Conservation (phyloP, 2,888 invertebrate species). For the Drosophila borborema region DNA sequence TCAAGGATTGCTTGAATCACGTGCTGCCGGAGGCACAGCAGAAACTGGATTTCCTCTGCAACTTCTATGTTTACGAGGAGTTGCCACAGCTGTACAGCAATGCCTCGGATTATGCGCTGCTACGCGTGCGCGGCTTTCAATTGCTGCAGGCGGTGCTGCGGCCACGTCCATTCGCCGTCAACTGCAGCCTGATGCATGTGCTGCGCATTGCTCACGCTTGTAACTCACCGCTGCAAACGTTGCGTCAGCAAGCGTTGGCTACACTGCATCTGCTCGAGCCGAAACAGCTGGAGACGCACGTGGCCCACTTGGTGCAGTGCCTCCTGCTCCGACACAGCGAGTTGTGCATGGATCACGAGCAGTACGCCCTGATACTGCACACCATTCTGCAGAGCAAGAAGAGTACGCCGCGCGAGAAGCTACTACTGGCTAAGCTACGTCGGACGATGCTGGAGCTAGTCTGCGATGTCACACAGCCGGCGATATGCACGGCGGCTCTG, state of each 20-base stretch:
- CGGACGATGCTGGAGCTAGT: conserved; percentile 56
- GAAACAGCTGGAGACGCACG: conserved; percentile 37
- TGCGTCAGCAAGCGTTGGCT: conserved; percentile 87
- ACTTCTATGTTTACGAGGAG: conserved; percentile 85
- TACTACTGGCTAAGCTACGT: conserved; percentile 75
- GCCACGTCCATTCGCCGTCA: conserved; percentile 1
- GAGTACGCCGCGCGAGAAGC: conserved; percentile 36
- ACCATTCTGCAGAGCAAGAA: conserved; percentile 85
- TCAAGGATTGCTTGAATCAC: conserved; percentile 85
- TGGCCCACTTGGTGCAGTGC: conserved; percentile 84
- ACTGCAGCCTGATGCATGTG: conserved; percentile 65
- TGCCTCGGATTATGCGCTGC: conserved; percentile 84
- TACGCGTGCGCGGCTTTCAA: conserved; percentile 86
- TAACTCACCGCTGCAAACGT: conserved; percentile 86
- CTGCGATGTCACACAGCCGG: conserved; percentile 53
- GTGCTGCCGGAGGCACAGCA: conserved; percentile 85
- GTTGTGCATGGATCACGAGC: conserved; percentile 88
- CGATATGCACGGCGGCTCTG: conserved; percentile 62
- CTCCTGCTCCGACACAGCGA: conserved; percentile 86
- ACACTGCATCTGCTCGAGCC: conserved; percentile 84
- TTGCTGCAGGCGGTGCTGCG: conserved; percentile 73
- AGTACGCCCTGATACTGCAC: conserved; percentile 88
- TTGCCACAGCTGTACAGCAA: conserved; percentile 39
- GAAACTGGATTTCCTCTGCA: conserved; percentile 87
- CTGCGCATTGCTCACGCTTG: conserved; percentile 86